These are phyloP conservation scores for Drosophila pseudoananassae DNA, from an alignment of 1,140 invertebrate genomes.

Conservation along the genomic window DNA sequence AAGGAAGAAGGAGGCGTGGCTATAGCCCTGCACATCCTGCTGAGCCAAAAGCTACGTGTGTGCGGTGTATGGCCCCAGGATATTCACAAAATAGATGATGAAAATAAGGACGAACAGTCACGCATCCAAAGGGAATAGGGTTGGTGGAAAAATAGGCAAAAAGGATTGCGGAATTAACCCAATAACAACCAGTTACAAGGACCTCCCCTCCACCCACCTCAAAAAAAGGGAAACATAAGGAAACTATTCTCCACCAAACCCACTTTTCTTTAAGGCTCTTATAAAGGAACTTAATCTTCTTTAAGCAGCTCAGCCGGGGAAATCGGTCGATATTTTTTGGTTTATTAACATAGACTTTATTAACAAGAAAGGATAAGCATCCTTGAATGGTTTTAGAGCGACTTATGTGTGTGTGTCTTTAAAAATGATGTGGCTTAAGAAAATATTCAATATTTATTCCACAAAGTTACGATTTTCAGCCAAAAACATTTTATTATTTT, in stretches of 20 bases:
- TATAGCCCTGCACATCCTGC: constrained; percentile 23
- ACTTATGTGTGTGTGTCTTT: not conserved
- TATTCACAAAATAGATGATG: constrained; percentile 36
- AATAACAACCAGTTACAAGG: constrained; percentile 21
- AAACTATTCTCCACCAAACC: constrained; percentile 7
- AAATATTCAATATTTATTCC: too few species aligned
- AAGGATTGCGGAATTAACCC: constrained; percentile 41
- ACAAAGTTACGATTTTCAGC: too few species aligned
- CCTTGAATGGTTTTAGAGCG: not conserved
- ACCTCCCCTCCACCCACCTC: not conserved
- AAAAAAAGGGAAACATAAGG: not conserved
- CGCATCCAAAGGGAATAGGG: not conserved
- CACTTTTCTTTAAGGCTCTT: not conserved
- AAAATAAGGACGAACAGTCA: constrained; percentile 28
- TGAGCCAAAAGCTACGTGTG: constrained; percentile 11
- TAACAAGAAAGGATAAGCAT: not conserved
- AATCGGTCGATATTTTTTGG: constrained; percentile 22
- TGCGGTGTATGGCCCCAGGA: constrained; percentile 24
- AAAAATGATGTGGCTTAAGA: too few species aligned
- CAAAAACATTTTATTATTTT: too few species aligned
- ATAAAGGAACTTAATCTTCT: constrained; percentile 2
- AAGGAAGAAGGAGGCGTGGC: not conserved
- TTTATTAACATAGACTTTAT: not conserved
- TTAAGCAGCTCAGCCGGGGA: constrained; percentile 11
- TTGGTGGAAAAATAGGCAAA: not conserved